Evolutionary conservation across 2,797 vertebrate species (phyloP).

Genomic region (Sebastes dallii): DNA sequence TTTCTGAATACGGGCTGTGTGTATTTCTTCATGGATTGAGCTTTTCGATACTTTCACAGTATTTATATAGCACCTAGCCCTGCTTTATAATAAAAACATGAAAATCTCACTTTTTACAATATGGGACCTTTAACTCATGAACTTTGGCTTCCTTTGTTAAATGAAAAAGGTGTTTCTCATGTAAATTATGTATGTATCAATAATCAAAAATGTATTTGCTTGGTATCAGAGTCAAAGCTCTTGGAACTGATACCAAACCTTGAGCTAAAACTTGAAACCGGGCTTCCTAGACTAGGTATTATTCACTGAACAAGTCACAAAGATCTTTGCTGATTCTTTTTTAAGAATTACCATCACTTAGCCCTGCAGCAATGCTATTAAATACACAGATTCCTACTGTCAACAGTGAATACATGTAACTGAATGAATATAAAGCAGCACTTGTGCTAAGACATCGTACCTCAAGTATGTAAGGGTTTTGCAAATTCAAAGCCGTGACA

Average conservation of each 20-base stretch:
- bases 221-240: background rate
- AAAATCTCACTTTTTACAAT: too few relatives aligned
- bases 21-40: too few relatives aligned
- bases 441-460: background rate
- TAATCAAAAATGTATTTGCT: background rate
- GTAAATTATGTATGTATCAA: background rate
- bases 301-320: background rate
- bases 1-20: too few relatives aligned
- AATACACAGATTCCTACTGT: background rate
- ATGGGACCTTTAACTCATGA: background rate
- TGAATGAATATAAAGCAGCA: background rate
- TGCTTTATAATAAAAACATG: too few relatives aligned
- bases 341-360: background rate
- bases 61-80: too few relatives aligned
- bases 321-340: background rate
- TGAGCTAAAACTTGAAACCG: background rate
- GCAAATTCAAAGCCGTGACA: constrained; percentile 2
- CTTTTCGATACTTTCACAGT: too few relatives aligned
- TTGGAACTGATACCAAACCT: background rate
- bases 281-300: background rate
- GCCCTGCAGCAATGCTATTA: background rate
- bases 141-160: background rate
- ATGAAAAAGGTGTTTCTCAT: background rate
- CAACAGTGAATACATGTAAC: background rate
- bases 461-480: background rate